A percentile compares a stretch with the other conserved stretches of the same genome.
Conservation (phyloP, 2,113 vertebrate genomes). For the Uria lomvia region DNA sequence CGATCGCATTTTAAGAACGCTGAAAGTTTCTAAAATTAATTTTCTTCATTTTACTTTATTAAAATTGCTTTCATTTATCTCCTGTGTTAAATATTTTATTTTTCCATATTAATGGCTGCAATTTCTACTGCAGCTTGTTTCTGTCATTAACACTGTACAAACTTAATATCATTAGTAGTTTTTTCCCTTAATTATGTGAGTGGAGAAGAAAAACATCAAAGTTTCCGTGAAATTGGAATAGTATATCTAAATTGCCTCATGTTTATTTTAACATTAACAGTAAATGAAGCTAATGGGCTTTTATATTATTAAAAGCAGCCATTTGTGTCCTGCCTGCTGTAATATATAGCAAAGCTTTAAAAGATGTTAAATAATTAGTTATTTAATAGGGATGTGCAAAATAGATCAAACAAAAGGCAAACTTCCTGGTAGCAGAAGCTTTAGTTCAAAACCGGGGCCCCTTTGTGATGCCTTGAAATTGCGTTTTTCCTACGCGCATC, state of each 20-base stretch:
- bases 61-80: slow-evolving; percentile 85
- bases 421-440: slow-evolving; percentile 22
- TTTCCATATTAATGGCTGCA: slow-evolving; percentile 84
- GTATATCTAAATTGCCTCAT: slow-evolving; percentile 87
- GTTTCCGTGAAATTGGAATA: slow-evolving; percentile 87
- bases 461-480: background rate
- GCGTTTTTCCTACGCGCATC: background rate
- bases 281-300: slow-evolving; percentile 87
- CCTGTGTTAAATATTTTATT: slow-evolving; percentile 84
- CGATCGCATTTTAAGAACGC: slow-evolving; percentile 45
- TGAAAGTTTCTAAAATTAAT: slow-evolving; percentile 79
- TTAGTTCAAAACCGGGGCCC: background rate
- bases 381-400: slow-evolving; percentile 78
- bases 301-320: slow-evolving; percentile 86
- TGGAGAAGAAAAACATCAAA: slow-evolving; percentile 86
- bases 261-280: slow-evolving; percentile 90
- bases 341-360: slow-evolving; percentile 78
- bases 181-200: slow-evolving; percentile 88
- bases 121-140: slow-evolving; percentile 80
- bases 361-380: slow-evolving; percentile 87
- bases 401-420: slow-evolving; percentile 73
- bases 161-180: slow-evolving; percentile 88
- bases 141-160: slow-evolving; percentile 87
- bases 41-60: slow-evolving; percentile 84
- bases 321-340: slow-evolving; percentile 81